Evolutionary conservation across 30 jellyfish, hydroid and myxozoan genomes (phyloP).

Genomic region (Sanderia malayensis): DNA sequence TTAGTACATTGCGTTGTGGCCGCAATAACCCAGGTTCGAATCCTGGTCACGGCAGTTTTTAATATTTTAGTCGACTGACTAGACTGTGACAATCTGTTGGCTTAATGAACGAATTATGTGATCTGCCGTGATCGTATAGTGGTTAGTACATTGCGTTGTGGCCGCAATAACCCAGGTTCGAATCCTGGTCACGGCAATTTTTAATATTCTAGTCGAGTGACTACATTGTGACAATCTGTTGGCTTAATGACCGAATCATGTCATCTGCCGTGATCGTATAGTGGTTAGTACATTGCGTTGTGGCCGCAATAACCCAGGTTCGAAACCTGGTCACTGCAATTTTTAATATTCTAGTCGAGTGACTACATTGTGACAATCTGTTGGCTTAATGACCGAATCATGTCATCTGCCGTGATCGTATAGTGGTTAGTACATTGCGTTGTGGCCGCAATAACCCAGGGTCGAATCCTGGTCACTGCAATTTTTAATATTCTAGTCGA

Average conservation of each 20-base stretch:
- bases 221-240: too few relatives aligned
- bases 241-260: too few relatives aligned
- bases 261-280: not conserved
- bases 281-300: constrained; percentile 1
- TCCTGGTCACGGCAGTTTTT: constrained; percentile 28
- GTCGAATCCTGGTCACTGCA: constrained; percentile 17
- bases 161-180: constrained; percentile 1
- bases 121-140: not conserved
- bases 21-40: not conserved
- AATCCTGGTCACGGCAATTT: not conserved
- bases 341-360: not conserved
- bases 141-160: constrained; percentile 1
- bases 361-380: not conserved
- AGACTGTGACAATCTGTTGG: too few relatives aligned
- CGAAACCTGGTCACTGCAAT: not conserved
- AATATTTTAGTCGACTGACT: too few relatives aligned
- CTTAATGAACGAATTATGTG: too few relatives aligned
- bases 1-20: constrained; percentile 16
- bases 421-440: constrained; percentile 9
- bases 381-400: too few relatives aligned
- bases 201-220: too few relatives aligned
- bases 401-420: constrained; percentile 16
- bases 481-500: too few relatives aligned
- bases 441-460: constrained; percentile 1
- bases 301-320: constrained; percentile 3